These are phyloP conservation scores for Sinocyclocheilus anophthalmus DNA, from an alignment of 2,113 vertebrate species.

Conservation along the genomic window DNA sequence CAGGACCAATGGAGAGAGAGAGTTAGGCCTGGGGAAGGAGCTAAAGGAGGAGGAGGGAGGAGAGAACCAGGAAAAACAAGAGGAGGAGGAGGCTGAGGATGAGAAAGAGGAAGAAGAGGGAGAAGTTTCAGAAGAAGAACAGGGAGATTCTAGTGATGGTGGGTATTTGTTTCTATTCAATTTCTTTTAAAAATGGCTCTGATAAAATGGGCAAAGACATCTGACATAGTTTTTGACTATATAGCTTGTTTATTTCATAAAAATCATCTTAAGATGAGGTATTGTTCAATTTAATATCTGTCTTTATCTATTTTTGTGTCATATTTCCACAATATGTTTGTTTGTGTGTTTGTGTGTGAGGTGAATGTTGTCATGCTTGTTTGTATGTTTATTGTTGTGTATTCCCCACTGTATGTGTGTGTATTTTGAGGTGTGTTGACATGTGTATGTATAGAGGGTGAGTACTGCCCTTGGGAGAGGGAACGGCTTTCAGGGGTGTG, in stretches of 20 bases:
- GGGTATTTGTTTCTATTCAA: conserved; percentile 22
- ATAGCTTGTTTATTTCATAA: not conserved
- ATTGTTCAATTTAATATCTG: not conserved
- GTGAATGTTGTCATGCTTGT: conserved; percentile 56
- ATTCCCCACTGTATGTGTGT: conserved; percentile 33
- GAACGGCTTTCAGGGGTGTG: conserved; percentile 83
- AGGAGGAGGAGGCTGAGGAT: conserved; percentile 53
- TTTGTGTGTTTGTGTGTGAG: conserved; percentile 58
- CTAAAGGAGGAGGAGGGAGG: conserved; percentile 62
- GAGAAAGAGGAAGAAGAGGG: conserved; percentile 52
- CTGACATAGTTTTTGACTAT: not conserved
- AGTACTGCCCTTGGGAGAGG: conserved; percentile 85
- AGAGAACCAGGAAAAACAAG: conserved; percentile 58
- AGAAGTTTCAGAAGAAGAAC: conserved; percentile 49
- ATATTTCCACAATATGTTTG: not conserved
- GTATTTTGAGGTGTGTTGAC: conserved; percentile 42
- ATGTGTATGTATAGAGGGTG: conserved; percentile 78
- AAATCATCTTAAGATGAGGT: conserved; percentile 14
- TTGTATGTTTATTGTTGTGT: conserved; percentile 8
- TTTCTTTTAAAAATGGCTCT: not conserved
- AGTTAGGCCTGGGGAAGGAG: conserved; percentile 64
- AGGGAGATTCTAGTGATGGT: conserved; percentile 85
- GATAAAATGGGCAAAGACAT: not conserved
- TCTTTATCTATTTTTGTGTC: not conserved
- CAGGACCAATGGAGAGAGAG: conserved; percentile 71